Evolutionary conservation across 2,113 vertebrate genomes (phyloP), one percentile per base, ranked within the genome.

Genomic region (Cranoglanis bouderius): DNA sequence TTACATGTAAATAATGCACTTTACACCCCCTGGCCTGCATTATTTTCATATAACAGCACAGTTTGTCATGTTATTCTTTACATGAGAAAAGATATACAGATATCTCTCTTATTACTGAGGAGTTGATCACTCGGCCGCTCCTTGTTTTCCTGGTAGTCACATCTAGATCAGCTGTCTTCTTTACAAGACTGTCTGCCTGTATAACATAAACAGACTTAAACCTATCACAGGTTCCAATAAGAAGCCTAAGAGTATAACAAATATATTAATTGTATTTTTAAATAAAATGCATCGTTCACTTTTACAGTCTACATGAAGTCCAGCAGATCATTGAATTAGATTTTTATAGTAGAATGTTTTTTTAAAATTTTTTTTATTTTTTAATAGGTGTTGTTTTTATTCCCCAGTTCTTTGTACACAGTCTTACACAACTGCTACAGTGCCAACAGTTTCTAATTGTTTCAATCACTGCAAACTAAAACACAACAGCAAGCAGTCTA

Each of bases 91-190:
- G 43, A 78, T 78, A n/a, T 49, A 78, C 12, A 29, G 24, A 49
- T 78, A 13, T 49, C 3, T 18, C 21, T 43, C 61, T 81, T 87
- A 93, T 93, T 92, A 87, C 83, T 10, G 87, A 63, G n/a, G 91
- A 86, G 51, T 35, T 90, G 61, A 92, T 89, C 84, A 96, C 87
- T 82, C 94, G 96, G 32, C 97, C 97, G 89, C 97, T 98, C 92
- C 97, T 95, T 86, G 96, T 97, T 94, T 95, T 97, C 93, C 96
- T 96, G 88, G 94, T 91, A 4, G 93, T 92, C 88, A 96, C n/a
- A 38, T 94, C 92, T 88, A 96, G 92, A 77, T 96, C 93, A 82
- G 95, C 95, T 0, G 96, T 96, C 91, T 93, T 95, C 85, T n/a
- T 95, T 80, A 95, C 94, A 92, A 96, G 90, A 32, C 92, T 93